Conservation (phyloP, 2,113 vertebrate species). For the Condylura cristata region DNA sequence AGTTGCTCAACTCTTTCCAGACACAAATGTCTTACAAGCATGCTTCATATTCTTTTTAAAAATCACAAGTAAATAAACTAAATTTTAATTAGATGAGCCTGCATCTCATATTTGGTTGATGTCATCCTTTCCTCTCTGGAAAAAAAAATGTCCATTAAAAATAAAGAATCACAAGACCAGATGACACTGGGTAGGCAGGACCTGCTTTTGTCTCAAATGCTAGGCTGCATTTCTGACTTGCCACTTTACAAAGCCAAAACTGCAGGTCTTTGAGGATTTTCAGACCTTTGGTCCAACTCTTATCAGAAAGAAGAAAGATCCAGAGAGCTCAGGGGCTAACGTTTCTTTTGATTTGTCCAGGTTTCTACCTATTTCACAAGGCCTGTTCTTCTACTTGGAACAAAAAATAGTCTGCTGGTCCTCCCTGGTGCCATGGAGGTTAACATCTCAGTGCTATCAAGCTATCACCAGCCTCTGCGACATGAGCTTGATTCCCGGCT, state of each 20-base stretch:
- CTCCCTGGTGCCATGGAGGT: no score
- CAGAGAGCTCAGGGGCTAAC: neutral
- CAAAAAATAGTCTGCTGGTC: neutral
- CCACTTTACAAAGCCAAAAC: neutral
- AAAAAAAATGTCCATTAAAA: neutral
- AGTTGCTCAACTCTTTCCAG: constrained; percentile 82
- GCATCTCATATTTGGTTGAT: constrained; percentile 68
- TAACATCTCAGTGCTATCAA: no score
- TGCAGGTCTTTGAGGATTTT: neutral
- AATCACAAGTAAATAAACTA: constrained; percentile 67
- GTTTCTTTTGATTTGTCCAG: neutral
- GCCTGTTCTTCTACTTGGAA: neutral
- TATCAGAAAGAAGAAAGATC: neutral
- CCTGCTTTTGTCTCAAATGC: neutral
- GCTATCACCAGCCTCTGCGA: no score
- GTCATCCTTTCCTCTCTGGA: constrained; percentile 46
- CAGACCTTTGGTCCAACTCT: neutral
- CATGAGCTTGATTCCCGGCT: no score
- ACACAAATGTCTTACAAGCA: constrained; percentile 72
- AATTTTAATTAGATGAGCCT: constrained; percentile 64
- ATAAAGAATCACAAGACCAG: constrained; percentile 21
- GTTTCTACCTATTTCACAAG: constrained; percentile 2
- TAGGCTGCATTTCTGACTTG: neutral
- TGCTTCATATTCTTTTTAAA: constrained; percentile 63
- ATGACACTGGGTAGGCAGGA: neutral